Conservation (phyloP, 2,888 invertebrate species). For the Hirtodrosophila alboralis region DNA sequence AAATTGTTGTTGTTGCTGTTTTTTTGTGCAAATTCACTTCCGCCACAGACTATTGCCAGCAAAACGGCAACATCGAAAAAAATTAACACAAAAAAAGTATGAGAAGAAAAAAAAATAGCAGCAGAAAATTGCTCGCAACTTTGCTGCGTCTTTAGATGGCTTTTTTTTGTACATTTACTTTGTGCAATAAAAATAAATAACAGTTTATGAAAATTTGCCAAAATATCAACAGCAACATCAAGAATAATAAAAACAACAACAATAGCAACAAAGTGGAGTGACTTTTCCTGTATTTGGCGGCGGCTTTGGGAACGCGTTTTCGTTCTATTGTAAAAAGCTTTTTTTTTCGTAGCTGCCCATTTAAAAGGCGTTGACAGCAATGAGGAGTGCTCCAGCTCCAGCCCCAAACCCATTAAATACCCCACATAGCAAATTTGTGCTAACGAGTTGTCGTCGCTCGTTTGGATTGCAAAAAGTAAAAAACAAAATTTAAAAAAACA, state of each 20-base stretch:
- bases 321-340: conserved; percentile 65
- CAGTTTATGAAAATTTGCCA: conserved; percentile 80
- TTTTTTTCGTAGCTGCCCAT: conserved; percentile 68
- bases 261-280: conserved; percentile 50
- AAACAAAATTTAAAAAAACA: conserved; percentile 4
- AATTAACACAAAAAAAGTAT: conserved; percentile 40
- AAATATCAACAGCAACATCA: conserved; percentile 67
- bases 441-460: conserved; percentile 73
- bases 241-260: conserved; percentile 25
- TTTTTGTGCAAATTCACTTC: conserved; percentile 74
- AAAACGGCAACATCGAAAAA: conserved; percentile 33
- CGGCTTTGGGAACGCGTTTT: conserved; percentile 51
- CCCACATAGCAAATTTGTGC: conserved; percentile 71
- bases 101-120: conserved; percentile 52
- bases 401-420: conserved; percentile 34
- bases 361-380: conserved; percentile 74
- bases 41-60: conserved; percentile 60
- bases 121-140: conserved; percentile 69
- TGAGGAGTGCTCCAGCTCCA: conserved; percentile 21
- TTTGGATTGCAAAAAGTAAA: conserved; percentile 37
- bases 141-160: conserved; percentile 36
- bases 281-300: conserved; percentile 72
- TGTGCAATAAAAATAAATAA: conserved; percentile 77
- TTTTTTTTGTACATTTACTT: conserved; percentile 56
- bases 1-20: conserved; percentile 32